Evolutionary conservation across 2,888 invertebrate genomes (phyloP).

Genomic region (Argyra leucocephala): DNA sequence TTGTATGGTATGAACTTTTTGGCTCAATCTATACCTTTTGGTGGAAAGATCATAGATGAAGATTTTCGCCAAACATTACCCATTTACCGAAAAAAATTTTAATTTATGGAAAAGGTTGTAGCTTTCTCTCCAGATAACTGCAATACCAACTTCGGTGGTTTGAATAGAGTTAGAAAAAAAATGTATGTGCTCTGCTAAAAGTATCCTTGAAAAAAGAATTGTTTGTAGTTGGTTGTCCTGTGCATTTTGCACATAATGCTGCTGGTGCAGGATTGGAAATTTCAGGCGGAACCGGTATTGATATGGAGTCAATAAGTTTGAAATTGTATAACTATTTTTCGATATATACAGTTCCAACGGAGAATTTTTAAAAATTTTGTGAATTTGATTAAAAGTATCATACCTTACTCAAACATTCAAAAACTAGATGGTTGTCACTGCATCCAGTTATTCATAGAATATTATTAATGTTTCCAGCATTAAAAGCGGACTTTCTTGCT

Average conservation of each 20-base stretch:
- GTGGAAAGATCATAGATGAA: no score
- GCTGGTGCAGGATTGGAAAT: conserved; percentile 2
- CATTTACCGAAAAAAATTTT: conserved; percentile 8
- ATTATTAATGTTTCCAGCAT: conserved; percentile 15
- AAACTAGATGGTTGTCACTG: conserved; percentile 16
- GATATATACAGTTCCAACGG: conserved; percentile 15
- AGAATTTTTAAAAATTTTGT: conserved; percentile 17
- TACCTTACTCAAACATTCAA: conserved; percentile 15
- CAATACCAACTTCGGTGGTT: conserved; percentile 24
- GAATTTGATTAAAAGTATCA: conserved; percentile 15
- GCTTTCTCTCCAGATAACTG: conserved; percentile 18
- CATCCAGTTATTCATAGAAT: conserved; percentile 15
- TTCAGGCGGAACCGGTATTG: background rate
- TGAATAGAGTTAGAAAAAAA: conserved; percentile 19
- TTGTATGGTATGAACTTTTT: no score
- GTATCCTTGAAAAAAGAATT: background rate
- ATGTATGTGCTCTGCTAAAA: conserved; percentile 18
- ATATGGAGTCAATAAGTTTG: background rate
- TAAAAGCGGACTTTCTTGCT: conserved; percentile 16
- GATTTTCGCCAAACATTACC: no score
- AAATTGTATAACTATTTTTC: conserved; percentile 8
- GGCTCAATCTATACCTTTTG: no score
- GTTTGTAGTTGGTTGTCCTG: conserved; percentile 8
- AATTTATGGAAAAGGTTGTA: conserved; percentile 2
- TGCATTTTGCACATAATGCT: conserved; percentile 5